These are phyloP conservation scores for Pelecanoides urinatrix DNA, from an alignment of 2,113 vertebrate genomes.

Conservation along the genomic window DNA sequence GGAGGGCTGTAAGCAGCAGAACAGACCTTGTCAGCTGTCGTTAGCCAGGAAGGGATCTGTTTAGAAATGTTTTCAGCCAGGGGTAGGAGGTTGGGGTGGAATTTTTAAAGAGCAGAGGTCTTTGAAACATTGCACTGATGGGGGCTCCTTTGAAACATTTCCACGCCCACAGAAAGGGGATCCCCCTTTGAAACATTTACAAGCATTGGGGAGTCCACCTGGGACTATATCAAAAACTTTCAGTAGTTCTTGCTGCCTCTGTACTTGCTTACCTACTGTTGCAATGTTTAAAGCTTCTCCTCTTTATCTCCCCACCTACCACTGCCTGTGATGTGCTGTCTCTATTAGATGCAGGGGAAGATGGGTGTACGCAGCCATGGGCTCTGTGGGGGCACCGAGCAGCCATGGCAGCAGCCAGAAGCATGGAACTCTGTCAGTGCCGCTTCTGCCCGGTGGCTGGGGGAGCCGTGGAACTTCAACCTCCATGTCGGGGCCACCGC, in stretches of 20 bases:
- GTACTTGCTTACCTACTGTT: conserved; percentile 42
- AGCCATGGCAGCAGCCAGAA: background rate
- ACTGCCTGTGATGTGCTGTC: conserved; percentile 1
- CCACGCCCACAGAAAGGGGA: background rate
- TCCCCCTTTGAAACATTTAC: conserved; percentile 54
- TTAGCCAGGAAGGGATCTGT: conserved; percentile 31
- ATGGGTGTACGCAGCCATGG: background rate
- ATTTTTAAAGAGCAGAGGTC: conserved; percentile 5
- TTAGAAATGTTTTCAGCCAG: conserved; percentile 30
- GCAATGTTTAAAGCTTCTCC: conserved; percentile 23
- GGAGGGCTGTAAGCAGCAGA: background rate
- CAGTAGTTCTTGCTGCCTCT: conserved; percentile 35
- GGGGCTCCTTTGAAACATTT: conserved; percentile 57
- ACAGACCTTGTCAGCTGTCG: background rate
- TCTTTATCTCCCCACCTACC: background rate
- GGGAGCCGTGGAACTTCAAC: background rate
- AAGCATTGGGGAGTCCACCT: conserved; percentile 30
- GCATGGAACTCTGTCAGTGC: background rate
- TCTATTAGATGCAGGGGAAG: background rate
- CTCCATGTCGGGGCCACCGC: too few relatives aligned
- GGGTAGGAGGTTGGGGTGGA: background rate
- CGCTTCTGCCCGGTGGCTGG: background rate
- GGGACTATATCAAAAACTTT: conserved; percentile 41
- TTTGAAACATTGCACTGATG: conserved; percentile 39
- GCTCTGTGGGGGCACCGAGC: background rate